A percentile compares a stretch with the other conserved stretches of the same genome.
phyloP scores from a whole-genome alignment of 2,888 invertebrate species.

The Bugula neritina region DNA sequence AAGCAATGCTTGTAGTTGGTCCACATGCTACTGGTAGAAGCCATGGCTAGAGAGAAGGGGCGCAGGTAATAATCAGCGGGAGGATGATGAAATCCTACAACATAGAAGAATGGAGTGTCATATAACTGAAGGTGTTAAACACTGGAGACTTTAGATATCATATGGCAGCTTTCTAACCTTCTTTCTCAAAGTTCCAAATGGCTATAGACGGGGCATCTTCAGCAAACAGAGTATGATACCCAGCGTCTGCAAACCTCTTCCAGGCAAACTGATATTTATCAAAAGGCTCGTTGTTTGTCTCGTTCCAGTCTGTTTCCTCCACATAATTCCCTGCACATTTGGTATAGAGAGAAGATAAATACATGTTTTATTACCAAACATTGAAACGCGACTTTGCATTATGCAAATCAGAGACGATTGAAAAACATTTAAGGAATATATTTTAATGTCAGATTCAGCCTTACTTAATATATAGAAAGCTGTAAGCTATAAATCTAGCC shows the following conservation, averaged over 20 bases:
- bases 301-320: constrained; percentile 30
- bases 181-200: constrained; percentile 72
- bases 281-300: constrained; percentile 34
- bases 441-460: no score
- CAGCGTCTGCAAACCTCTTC: constrained; percentile 67
- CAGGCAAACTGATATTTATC: constrained; percentile 79
- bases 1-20: constrained; percentile 58
- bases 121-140: no score
- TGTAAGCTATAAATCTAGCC: no score
- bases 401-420: no score
- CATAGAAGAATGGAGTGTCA: no score
- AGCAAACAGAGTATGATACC: constrained; percentile 72
- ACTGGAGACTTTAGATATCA: no score
- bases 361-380: no score
- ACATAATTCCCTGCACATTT: constrained; percentile 59
- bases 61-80: constrained; percentile 81
- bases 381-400: no score
- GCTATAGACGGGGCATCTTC: constrained; percentile 77
- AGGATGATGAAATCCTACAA: constrained; percentile 62
- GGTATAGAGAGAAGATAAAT: no score
- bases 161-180: no score
- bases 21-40: constrained; percentile 37
- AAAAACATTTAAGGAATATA: no score
- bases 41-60: constrained; percentile 64
- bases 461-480: background rate